Evolutionary conservation across 2,113 vertebrate genomes (phyloP), one percentile per base, ranked within the genome.

Genomic region (Junco hyemalis): DNA sequence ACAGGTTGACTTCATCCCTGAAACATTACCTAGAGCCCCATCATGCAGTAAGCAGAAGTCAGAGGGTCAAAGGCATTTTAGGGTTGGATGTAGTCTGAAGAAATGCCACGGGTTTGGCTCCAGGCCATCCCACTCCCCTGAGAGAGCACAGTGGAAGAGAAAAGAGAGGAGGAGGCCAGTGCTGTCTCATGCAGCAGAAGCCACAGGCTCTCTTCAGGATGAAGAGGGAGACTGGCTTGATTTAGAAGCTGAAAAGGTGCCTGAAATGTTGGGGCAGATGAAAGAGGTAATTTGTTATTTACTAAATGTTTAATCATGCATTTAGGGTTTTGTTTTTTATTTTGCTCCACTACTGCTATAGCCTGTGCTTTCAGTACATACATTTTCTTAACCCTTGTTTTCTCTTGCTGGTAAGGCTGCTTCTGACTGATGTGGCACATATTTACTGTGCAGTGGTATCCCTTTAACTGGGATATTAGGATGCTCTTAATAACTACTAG

Each of bases 21-120:
- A 25, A 72, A 12, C 3, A 3, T 77, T 77, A 31, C 0, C 0
- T 6, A 64, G 29, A 80, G 16, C 21, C 10, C 19, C 14, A 21
- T 83, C 24, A 47, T 2, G 6, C 22, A 57, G 29, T 51, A 56
- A 47, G 7, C 22, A 42, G 66, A 60, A 57, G 23, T 50, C n/a
- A 48, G 76, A 83, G 11, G 38, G 20, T 11, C 6, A 2, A 86
- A 65, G 68, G n/a, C 4, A 0, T 83, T 86, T 88, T 42, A 42
- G 14, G 23, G 59, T 45, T 71, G 38, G 19, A 44, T 48, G 31
- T 28, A 15, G 22, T 51, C 73, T 51, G 63, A 61, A 65, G 33
- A 70, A 83, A 56, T 47, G 16, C 38, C 31, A 12, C 0, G 1
- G 3, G 14, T 74, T 76, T 82, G 84, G 18, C 31, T 72, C 29